Evolutionary conservation across 2,797 vertebrate species (phyloP).

Genomic region (Danio albolineatus): DNA sequence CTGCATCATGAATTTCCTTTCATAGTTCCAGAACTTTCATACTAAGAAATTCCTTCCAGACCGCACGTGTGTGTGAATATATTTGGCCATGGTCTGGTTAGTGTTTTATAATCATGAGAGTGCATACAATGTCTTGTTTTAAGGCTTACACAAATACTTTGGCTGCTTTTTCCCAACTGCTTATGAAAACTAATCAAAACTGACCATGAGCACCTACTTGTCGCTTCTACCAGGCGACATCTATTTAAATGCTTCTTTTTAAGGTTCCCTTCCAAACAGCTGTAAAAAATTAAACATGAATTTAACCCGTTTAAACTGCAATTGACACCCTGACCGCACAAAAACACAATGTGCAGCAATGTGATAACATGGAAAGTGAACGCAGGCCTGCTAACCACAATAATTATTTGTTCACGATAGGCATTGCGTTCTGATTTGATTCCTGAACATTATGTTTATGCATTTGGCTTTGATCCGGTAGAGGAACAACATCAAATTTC

Average conservation of each 20-base stretch:
- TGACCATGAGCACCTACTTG: not conserved
- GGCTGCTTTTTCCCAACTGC: not conserved
- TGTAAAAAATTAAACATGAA: not conserved
- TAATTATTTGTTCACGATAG: not conserved
- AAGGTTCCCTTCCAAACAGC: not conserved
- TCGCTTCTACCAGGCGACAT: not conserved
- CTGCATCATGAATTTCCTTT: conserved; percentile 60
- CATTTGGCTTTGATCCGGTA: too few species aligned
- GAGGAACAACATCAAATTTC: too few species aligned
- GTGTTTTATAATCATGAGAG: not conserved
- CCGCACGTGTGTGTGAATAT: not conserved
- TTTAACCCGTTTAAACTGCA: conserved; percentile 6
- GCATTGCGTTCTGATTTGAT: not conserved
- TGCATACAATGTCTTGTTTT: not conserved
- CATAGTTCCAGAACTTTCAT: conserved; percentile 21
- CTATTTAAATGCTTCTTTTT: not conserved
- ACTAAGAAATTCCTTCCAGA: conserved; percentile 12
- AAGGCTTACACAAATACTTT: not conserved
- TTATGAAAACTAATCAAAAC: conserved; percentile 3
- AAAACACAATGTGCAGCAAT: conserved; percentile 15
- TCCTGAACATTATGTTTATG: not conserved
- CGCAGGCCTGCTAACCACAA: not conserved
- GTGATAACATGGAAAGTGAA: not conserved
- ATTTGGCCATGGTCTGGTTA: not conserved
- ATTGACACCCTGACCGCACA: conserved; percentile 1